Evolutionary conservation across 2,888 invertebrate genomes (phyloP).

Genomic region (Agrochola macilenta): DNA sequence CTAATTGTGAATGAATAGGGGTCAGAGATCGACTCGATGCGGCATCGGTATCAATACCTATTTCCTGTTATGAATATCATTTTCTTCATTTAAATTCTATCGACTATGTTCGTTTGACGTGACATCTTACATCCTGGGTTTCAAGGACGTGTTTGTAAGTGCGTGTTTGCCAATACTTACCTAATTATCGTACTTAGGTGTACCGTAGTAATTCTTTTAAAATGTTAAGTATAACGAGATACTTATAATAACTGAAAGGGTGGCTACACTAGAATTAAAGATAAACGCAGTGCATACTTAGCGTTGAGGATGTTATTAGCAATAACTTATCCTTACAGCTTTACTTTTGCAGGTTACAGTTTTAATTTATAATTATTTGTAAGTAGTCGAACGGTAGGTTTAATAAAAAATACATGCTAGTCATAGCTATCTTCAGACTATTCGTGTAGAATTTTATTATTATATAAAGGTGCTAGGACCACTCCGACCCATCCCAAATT

Average conservation of each 20-base stretch:
- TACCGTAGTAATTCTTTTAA: conserved; percentile 38
- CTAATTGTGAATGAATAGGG: conserved; percentile 89
- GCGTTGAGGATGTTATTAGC: conserved; percentile 53
- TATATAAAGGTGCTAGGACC: conserved; percentile 66
- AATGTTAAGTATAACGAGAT: conserved; percentile 52
- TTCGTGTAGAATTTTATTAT: conserved; percentile 67
- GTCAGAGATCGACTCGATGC: conserved; percentile 85
- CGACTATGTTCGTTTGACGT: conserved; percentile 53
- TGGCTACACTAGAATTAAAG: conserved; percentile 51
- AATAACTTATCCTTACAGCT: conserved; percentile 53
- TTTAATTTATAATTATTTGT: conserved; percentile 31
- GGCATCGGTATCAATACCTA: conserved; percentile 78
- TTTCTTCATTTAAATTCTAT: conserved; percentile 53
- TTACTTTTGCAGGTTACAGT: conserved; percentile 23
- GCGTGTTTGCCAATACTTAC: conserved; percentile 40
- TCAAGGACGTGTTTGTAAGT: conserved; percentile 54
- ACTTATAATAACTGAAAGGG: conserved; percentile 46
- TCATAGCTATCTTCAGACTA: background rate
- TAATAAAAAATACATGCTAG: background rate
- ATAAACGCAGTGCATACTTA: conserved; percentile 38
- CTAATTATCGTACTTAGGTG: conserved; percentile 48
- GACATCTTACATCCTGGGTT: conserved; percentile 62
- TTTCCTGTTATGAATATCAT: conserved; percentile 83
- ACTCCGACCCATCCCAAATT: conserved; percentile 75
- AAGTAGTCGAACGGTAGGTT: conserved; percentile 1